These are phyloP conservation scores for Cyphomyrus discorhynchus DNA, from an alignment of 2,113 vertebrate genomes.

Conservation along the genomic window DNA sequence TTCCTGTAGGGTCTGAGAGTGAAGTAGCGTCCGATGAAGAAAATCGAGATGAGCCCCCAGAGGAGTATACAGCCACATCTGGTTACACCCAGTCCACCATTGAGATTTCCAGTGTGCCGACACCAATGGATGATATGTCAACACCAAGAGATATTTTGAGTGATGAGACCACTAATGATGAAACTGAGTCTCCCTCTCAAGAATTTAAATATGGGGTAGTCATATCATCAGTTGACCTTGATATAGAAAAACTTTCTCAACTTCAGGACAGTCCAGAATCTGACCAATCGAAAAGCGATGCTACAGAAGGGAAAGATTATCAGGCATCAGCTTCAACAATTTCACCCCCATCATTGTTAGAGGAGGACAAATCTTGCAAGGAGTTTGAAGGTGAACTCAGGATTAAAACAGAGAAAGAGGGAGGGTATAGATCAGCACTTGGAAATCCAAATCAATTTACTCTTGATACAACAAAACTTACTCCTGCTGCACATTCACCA, in stretches of 20 bases:
- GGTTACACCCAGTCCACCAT: constrained; percentile 85
- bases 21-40: constrained; percentile 84
- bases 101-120: constrained; percentile 86
- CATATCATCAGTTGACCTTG: constrained; percentile 60
- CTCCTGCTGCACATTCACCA: constrained; percentile 63
- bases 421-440: constrained; percentile 34
- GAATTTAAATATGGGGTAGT: constrained; percentile 67
- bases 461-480: constrained; percentile 48
- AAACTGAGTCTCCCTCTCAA: constrained; percentile 76
- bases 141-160: constrained; percentile 84
- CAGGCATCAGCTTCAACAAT: constrained; percentile 81
- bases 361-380: constrained; percentile 78
- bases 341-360: constrained; percentile 81
- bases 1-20: constrained; percentile 75
- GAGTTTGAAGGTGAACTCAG: constrained; percentile 33
- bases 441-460: constrained; percentile 50
- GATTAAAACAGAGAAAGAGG: constrained; percentile 30
- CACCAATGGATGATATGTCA: constrained; percentile 91
- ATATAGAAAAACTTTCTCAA: constrained; percentile 62
- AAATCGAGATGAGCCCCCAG: constrained; percentile 74
- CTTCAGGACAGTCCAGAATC: constrained; percentile 57
- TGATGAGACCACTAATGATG: constrained; percentile 84
- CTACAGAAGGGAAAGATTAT: constrained; percentile 84
- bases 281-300: constrained; percentile 77
- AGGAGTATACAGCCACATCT: constrained; percentile 80